Conservation (phyloP, 2,888 invertebrate species). For the Diplazon laetatorius region DNA sequence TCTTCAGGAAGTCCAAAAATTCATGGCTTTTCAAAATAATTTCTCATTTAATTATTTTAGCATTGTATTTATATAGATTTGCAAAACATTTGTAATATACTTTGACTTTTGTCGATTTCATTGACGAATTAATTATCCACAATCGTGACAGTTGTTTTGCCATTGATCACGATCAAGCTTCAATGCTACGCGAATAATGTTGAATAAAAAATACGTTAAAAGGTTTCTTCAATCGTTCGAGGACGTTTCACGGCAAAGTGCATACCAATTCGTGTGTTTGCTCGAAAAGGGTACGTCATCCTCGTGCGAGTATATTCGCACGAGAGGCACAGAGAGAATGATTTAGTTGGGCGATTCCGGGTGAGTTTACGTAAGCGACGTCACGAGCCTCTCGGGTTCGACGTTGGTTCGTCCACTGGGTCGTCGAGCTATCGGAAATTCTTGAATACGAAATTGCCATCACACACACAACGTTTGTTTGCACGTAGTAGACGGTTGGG, state of each 20-base stretch:
- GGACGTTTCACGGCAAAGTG: constrained; percentile 66
- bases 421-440: constrained; percentile 40
- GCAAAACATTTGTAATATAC: too few relatives aligned
- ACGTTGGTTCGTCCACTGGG: not conserved
- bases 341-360: constrained; percentile 68
- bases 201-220: constrained; percentile 33
- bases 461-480: not conserved
- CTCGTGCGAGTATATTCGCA: not conserved
- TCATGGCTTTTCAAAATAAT: too few relatives aligned
- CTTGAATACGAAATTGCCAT: constrained; percentile 36
- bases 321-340: constrained; percentile 72
- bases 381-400: not conserved
- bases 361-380: constrained; percentile 13
- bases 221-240: constrained; percentile 61
- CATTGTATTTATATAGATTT: too few relatives aligned
- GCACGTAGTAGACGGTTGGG: not conserved
- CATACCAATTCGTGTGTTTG: constrained; percentile 65
- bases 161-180: not conserved
- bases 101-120: not conserved
- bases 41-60: too few relatives aligned
- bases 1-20: too few relatives aligned
- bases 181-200: not conserved
- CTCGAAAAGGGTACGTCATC: constrained; percentile 51
- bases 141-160: not conserved
- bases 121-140: not conserved